Evolutionary conservation across 2,888 invertebrate species (phyloP), one percentile per base, ranked within the genome.

Genomic region (Leucania comma): DNA sequence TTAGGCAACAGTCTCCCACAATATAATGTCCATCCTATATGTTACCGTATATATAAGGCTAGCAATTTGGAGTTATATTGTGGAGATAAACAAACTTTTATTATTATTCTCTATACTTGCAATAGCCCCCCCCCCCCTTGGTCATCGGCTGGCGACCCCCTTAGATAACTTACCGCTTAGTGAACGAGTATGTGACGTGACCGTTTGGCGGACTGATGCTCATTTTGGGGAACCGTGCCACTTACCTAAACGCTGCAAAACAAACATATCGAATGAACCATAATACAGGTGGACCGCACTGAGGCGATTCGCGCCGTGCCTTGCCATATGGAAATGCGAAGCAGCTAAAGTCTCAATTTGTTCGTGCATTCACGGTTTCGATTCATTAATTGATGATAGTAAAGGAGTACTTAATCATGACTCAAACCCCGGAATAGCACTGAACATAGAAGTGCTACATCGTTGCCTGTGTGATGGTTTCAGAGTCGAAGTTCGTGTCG

Each of bases 401-500:
- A 8, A n/a, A 46, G 46, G 20, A 20, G 3, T 8, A 42, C 17
- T 3, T 42, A 46, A 8, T 46, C n/a, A 3, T 20, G 46, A 46
- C n/a, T n/a, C 9, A 46, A n/a, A n/a, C n/a, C 2, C 53, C 24
- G 4, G 22, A 53, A 24, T 1, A 26, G 3, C 14, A 26, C 53
- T 9, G 26, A 53, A 26, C 51, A 53, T 42, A 42, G 0, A 14
- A 51, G 3, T 42, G 4, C 17, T 46, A 46, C 20, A 20, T 14
- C 17, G 4, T 42, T 8, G n/a, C 12, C 10, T 26, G 26, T 46
- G 26, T 53, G 10, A 69, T 56, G 58, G 24, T 66, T 77, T 12
- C 77, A 98, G 98, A 98, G 89, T 96, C 97, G 0, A 97, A 97
- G 89, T 98, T 98, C 93, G 96, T 97, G 81, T 97, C 97, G 58